These are phyloP conservation scores for Phoenicopterus ruber DNA, from an alignment of 2,113 vertebrate genomes.

Conservation along the genomic window DNA sequence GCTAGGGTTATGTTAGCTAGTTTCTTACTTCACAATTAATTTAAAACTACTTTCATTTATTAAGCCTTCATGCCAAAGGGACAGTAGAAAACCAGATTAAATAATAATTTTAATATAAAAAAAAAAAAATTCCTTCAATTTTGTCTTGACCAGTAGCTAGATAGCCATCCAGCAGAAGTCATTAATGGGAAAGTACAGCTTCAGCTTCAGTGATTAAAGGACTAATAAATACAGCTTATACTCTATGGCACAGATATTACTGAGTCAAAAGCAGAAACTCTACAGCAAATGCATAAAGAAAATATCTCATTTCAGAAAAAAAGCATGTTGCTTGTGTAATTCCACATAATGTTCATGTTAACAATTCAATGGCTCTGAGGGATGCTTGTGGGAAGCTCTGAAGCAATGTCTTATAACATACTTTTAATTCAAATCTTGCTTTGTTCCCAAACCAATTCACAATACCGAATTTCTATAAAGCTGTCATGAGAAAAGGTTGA, in stretches of 20 bases:
- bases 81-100: background rate
- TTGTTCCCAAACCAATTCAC: background rate
- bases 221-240: background rate
- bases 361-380: background rate
- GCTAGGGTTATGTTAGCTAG: background rate
- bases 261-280: background rate
- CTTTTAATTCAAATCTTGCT: background rate
- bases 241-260: background rate
- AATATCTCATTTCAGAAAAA: background rate
- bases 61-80: background rate
- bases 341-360: background rate
- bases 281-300: background rate
- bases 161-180: background rate
- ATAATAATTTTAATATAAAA: background rate
- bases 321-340: background rate
- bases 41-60: background rate
- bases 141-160: background rate
- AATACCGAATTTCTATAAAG: background rate
- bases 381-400: background rate
- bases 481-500: background rate
- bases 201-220: background rate
- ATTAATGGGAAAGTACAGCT: background rate
- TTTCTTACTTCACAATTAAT: background rate
- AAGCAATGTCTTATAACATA: background rate
- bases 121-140: background rate